These are phyloP conservation scores for Zaprionus ornatus DNA, from an alignment of 1,140 invertebrate genomes.

Conservation along the genomic window DNA sequence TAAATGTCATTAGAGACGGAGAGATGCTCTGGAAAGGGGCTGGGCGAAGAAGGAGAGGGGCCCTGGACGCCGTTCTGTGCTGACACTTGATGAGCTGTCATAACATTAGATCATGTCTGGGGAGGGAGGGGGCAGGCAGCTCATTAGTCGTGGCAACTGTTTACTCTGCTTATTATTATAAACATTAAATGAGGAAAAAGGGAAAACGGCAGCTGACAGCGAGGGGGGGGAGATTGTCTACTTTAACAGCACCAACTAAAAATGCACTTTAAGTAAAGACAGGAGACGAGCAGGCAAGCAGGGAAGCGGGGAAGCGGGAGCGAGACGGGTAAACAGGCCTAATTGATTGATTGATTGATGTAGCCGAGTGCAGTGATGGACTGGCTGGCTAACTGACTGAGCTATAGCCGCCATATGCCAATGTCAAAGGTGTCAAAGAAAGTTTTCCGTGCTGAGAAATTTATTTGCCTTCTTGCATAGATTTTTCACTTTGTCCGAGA, in stretches of 20 bases:
- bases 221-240: background rate
- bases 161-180: slow-evolving; percentile 76
- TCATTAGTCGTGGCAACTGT: slow-evolving; percentile 75
- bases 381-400: slow-evolving; percentile 23
- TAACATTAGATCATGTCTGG: slow-evolving; percentile 75
- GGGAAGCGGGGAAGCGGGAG: too few species aligned
- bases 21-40: background rate
- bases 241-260: slow-evolving; percentile 50
- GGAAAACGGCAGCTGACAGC: slow-evolving; percentile 18
- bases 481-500: slow-evolving; percentile 3
- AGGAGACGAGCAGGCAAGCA: background rate
- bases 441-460: slow-evolving; percentile 49
- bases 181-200: slow-evolving; percentile 57
- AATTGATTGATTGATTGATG: slow-evolving; percentile 75
- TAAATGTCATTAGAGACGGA: slow-evolving; percentile 72
- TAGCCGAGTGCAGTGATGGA: slow-evolving; percentile 46
- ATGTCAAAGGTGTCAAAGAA: slow-evolving; percentile 64
- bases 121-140: slow-evolving; percentile 25
- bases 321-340: slow-evolving; percentile 26
- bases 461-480: slow-evolving; percentile 47
- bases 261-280: slow-evolving; percentile 65
- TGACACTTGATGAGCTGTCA: slow-evolving; percentile 83
- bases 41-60: background rate
- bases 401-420: slow-evolving; percentile 53
- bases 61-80: slow-evolving; percentile 36